Evolutionary conservation across 30 jellyfish, hydroid and myxozoan species (phyloP).

Genomic region (Aurelia sp.): DNA sequence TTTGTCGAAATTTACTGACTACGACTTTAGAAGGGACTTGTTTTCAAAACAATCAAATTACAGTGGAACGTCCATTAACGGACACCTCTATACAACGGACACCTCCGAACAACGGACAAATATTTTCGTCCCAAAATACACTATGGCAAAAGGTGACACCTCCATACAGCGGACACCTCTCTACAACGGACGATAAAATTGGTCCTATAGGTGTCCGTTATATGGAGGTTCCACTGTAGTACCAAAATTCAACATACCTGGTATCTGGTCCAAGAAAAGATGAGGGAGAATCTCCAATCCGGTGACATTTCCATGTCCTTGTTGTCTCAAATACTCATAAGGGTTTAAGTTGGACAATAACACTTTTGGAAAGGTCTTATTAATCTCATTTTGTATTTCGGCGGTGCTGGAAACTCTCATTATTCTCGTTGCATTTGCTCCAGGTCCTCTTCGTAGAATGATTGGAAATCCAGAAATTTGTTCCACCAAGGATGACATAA

Average conservation of each 20-base stretch:
- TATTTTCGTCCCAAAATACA: too few species aligned
- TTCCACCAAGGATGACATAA: too few species aligned
- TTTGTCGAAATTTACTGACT: too few species aligned
- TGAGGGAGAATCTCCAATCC: constrained; percentile 28
- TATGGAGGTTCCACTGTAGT: too few species aligned
- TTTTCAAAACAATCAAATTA: background rate
- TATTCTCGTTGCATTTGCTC: background rate
- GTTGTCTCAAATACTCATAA: constrained; percentile 25
- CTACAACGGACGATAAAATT: too few species aligned
- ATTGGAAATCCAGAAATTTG: too few species aligned
- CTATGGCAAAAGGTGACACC: too few species aligned
- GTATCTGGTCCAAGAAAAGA: background rate
- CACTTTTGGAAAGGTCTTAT: constrained; percentile 26
- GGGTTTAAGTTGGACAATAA: constrained; percentile 45
- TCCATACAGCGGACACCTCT: too few species aligned
- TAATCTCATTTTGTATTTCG: background rate
- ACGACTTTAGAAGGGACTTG: background rate
- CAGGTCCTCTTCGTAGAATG: background rate
- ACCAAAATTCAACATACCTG: background rate
- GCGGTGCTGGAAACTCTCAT: constrained; percentile 4
- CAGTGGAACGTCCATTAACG: too few species aligned
- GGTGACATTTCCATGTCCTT: constrained; percentile 24
- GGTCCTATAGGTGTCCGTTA: too few species aligned
- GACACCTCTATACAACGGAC: too few species aligned
- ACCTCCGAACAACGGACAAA: too few species aligned